Evolutionary conservation across 2,888 invertebrate species (phyloP).

Genomic region (Stegophylla sp.): DNA sequence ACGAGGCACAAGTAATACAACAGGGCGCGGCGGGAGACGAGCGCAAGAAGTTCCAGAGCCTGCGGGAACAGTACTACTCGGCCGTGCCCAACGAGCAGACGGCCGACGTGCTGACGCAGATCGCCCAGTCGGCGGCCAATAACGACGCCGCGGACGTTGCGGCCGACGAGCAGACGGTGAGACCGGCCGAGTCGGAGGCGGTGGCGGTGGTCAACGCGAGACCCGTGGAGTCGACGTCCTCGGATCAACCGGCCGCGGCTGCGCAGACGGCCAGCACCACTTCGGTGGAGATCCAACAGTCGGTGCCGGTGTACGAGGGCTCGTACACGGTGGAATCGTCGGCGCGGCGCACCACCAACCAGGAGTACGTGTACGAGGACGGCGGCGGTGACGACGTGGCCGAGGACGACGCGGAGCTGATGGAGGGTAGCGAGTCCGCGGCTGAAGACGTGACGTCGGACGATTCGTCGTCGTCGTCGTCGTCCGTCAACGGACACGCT

Average conservation of each 20-base stretch:
- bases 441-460: not conserved
- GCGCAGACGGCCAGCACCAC: slow-evolving; percentile 65
- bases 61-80: slow-evolving; percentile 42
- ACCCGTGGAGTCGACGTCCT: slow-evolving; percentile 64
- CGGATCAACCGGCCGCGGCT: too few relatives aligned
- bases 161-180: slow-evolving; percentile 63
- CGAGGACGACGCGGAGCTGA: slow-evolving; percentile 47
- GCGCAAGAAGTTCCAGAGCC: slow-evolving; percentile 15
- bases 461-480: not conserved
- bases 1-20: not conserved
- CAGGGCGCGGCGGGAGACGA: not conserved
- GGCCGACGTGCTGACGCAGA: slow-evolving; percentile 46
- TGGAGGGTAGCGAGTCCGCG: slow-evolving; percentile 46
- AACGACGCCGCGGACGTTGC: slow-evolving; percentile 62
- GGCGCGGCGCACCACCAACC: slow-evolving; percentile 61
- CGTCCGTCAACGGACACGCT: slow-evolving; percentile 43
- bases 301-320: slow-evolving; percentile 61
- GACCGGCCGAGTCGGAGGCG: not conserved
- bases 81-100: slow-evolving; percentile 54
- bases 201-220: slow-evolving; percentile 63
- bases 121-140: slow-evolving; percentile 62
- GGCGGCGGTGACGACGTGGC: too few relatives aligned
- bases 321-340: slow-evolving; percentile 66
- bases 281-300: slow-evolving; percentile 64
- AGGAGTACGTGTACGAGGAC: slow-evolving; percentile 53